These are phyloP conservation scores for Lottia scabra DNA, from an alignment of 2,888 invertebrate species.

Conservation along the genomic window DNA sequence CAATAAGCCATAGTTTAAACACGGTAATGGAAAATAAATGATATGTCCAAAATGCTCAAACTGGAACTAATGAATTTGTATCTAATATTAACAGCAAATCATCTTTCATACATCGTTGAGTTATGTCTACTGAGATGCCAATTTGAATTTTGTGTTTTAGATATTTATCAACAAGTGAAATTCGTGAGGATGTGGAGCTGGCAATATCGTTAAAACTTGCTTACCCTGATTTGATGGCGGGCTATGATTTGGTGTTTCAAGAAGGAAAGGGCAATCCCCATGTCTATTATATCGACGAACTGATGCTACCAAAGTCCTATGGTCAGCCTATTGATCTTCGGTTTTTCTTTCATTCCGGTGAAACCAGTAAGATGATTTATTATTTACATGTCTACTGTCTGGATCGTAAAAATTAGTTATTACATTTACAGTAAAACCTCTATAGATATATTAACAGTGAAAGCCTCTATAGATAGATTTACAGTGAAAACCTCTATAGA, in stretches of 20 bases:
- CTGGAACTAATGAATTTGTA: too few relatives aligned
- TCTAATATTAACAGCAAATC: too few relatives aligned
- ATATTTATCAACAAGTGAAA: conserved; percentile 17
- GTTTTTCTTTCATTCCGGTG: conserved; percentile 67
- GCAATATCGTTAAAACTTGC: conserved; percentile 37
- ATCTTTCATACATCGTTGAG: too few relatives aligned
- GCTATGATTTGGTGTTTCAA: conserved; percentile 64
- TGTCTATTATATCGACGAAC: conserved; percentile 46
- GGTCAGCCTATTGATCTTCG: conserved; percentile 34
- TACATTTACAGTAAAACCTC: not conserved
- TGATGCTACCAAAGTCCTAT: conserved; percentile 39
- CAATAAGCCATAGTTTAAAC: too few relatives aligned
- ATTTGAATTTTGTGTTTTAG: not conserved
- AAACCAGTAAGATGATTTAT: conserved; percentile 54
- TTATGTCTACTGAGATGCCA: too few relatives aligned
- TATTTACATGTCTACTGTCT: too few relatives aligned
- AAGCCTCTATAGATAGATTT: too few relatives aligned
- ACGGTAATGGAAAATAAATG: too few relatives aligned
- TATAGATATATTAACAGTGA: too few relatives aligned
- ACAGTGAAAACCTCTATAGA: too few relatives aligned
- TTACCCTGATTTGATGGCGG: conserved; percentile 54
- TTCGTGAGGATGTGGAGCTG: conserved; percentile 35
- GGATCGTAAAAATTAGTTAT: too few relatives aligned
- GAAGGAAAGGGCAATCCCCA: conserved; percentile 56
- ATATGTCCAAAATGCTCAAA: too few relatives aligned